These are phyloP conservation scores for Potamarius usumacintae DNA, from an alignment of 2,113 vertebrate genomes.

Conservation along the genomic window DNA sequence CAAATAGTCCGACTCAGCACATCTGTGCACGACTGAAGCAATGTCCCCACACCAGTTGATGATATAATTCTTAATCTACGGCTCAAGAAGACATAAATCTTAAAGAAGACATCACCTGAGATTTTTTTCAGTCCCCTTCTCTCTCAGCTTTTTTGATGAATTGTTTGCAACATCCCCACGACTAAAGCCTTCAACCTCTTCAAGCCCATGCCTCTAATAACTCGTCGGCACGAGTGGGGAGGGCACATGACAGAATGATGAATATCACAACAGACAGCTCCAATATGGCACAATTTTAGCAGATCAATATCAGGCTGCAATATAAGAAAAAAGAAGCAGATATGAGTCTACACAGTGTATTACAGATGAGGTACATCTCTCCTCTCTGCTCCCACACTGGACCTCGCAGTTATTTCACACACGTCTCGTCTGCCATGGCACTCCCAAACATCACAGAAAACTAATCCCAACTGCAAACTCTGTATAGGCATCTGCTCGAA, in stretches of 20 bases:
- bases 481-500: slow-evolving; percentile 81
- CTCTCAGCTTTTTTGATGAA: slow-evolving; percentile 77
- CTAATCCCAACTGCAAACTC: slow-evolving; percentile 80
- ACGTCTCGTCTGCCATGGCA: slow-evolving; percentile 43
- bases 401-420: slow-evolving; percentile 87
- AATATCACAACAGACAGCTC: slow-evolving; percentile 99
- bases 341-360: slow-evolving; percentile 99
- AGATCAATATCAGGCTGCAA: slow-evolving; percentile 99
- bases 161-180: slow-evolving; percentile 92
- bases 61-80: slow-evolving; percentile 81
- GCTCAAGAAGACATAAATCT: slow-evolving; percentile 77
- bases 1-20: slow-evolving; percentile 76
- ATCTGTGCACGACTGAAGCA: slow-evolving; percentile 61
- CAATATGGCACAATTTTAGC: slow-evolving; percentile 99
- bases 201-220: slow-evolving; percentile 97
- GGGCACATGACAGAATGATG: slow-evolving; percentile 97
- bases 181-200: slow-evolving; percentile 90
- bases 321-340: slow-evolving; percentile 98
- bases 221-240: slow-evolving; percentile 79
- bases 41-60: slow-evolving; percentile 71
- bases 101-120: slow-evolving; percentile 77
- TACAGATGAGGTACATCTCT: slow-evolving; percentile 97
- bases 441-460: slow-evolving; percentile 80
- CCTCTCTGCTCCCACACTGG: slow-evolving; percentile 91
- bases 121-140: slow-evolving; percentile 56